A percentile compares a stretch with the other conserved stretches of the same genome.
These are phyloP conservation scores for Enoplosus armatus DNA, from an alignment of 2,797 vertebrate species.

Conservation along the genomic window DNA sequence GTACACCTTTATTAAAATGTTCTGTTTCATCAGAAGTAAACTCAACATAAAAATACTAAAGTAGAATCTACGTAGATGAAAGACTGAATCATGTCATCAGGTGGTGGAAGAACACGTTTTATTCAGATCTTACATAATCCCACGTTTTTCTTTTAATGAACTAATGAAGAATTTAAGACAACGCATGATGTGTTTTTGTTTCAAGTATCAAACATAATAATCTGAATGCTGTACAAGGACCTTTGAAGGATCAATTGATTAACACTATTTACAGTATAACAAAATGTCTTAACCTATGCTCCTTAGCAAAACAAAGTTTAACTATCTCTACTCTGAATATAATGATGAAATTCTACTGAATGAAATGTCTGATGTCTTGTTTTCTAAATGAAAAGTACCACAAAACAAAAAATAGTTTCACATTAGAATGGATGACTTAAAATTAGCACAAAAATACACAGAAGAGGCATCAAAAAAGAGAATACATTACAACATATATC, in stretches of 20 bases:
- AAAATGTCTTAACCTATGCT: not conserved
- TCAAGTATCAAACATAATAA: slow-evolving; percentile 35
- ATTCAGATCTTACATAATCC: slow-evolving; percentile 36
- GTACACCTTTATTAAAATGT: not conserved
- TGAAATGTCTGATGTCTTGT: not conserved
- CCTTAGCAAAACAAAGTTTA: too few relatives aligned
- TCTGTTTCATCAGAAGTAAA: not conserved
- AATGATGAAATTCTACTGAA: not conserved
- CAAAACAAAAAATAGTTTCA: not conserved
- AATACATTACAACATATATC: slow-evolving; percentile 5
- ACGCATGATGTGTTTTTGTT: not conserved
- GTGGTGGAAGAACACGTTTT: slow-evolving; percentile 28
- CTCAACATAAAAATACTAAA: not conserved
- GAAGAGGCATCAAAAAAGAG: not conserved
- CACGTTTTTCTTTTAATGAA: slow-evolving; percentile 6
- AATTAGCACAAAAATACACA: slow-evolving; percentile 18
- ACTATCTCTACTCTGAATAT: not conserved
- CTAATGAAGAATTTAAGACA: not conserved
- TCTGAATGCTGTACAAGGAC: slow-evolving; percentile 15
- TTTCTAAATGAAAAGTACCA: not conserved
- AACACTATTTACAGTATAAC: slow-evolving; percentile 18
- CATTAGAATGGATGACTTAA: not conserved
- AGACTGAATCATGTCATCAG: not conserved
- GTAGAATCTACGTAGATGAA: not conserved
- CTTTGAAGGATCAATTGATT: not conserved